Evolutionary conservation across 2,113 vertebrate species (phyloP).

Genomic region (Clinocottus analis): DNA sequence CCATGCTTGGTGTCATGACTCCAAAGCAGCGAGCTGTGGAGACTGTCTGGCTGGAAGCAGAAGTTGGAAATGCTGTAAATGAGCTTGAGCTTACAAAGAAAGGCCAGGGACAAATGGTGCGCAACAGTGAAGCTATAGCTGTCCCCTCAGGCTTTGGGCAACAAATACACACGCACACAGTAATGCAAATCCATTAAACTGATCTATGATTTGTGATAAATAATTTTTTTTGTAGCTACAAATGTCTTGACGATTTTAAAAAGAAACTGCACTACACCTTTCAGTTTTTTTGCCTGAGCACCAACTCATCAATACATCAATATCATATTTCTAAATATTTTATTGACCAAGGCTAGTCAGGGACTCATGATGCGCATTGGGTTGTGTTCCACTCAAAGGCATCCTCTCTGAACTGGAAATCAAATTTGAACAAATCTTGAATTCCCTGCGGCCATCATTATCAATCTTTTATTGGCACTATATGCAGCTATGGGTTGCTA

Average conservation of each 20-base stretch:
- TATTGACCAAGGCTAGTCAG: not conserved
- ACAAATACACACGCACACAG: constrained; percentile 27
- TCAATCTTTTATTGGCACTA: not conserved
- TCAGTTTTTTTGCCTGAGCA: not conserved
- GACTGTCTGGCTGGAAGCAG: constrained; percentile 46
- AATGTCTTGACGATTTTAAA: not conserved
- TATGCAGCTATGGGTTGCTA: no score
- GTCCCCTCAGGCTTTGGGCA: constrained; percentile 53
- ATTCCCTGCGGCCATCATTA: no score
- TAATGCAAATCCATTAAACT: constrained; percentile 43
- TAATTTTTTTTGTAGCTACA: not conserved
- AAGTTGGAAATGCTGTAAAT: constrained; percentile 59
- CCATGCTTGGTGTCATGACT: constrained; percentile 39
- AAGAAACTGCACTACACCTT: not conserved
- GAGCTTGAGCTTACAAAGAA: constrained; percentile 46
- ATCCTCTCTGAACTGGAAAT: not conserved
- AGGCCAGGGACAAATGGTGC: constrained; percentile 71
- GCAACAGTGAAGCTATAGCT: constrained; percentile 71
- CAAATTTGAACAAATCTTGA: not conserved
- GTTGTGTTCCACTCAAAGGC: not conserved
- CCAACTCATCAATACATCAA: not conserved
- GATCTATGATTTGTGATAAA: constrained; percentile 24
- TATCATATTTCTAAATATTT: not conserved
- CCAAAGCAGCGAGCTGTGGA: constrained; percentile 32
- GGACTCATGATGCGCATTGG: not conserved